Percentiles rank a stretch among this genome's conserved stretches.
Conservation (phyloP, 2,888 invertebrate species). For the Clostera curtula region DNA sequence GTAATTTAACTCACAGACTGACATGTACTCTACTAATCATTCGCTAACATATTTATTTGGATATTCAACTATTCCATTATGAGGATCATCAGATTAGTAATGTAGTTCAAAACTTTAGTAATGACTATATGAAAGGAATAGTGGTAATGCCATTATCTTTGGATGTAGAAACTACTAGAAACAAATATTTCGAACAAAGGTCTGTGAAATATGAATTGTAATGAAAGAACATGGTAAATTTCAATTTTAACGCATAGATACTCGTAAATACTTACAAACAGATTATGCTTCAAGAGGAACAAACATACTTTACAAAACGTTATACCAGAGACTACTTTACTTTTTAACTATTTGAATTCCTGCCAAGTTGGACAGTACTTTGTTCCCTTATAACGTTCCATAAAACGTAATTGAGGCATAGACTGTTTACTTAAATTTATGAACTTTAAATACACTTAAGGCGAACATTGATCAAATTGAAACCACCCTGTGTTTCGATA, state of each 20-base stretch:
- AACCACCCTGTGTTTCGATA: constrained; percentile 50
- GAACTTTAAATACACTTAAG: constrained; percentile 16
- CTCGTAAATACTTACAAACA: constrained; percentile 1
- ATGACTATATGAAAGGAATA: too few relatives aligned
- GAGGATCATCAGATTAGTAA: too few relatives aligned
- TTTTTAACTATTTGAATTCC: constrained; percentile 6
- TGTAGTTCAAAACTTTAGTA: too few relatives aligned
- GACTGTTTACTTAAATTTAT: constrained; percentile 19
- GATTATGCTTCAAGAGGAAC: constrained; percentile 13
- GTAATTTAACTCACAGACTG: too few relatives aligned
- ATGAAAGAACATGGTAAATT: too few relatives aligned
- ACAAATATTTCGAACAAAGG: too few relatives aligned
- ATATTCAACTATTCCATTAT: too few relatives aligned
- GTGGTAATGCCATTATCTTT: too few relatives aligned
- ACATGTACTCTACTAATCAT: too few relatives aligned
- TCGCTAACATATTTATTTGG: too few relatives aligned
- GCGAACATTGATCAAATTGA: constrained; percentile 24
- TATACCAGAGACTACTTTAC: background rate
- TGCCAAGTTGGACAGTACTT: constrained; percentile 8
- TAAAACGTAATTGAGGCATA: constrained; percentile 24
- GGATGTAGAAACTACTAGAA: too few relatives aligned
- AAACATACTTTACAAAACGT: background rate
- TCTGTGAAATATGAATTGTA: too few relatives aligned
- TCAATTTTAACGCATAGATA: constrained; percentile 1
- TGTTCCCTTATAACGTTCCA: constrained; percentile 4